Evolutionary conservation across 2,113 vertebrate species (phyloP).

Genomic region (Colossoma macropomum): DNA sequence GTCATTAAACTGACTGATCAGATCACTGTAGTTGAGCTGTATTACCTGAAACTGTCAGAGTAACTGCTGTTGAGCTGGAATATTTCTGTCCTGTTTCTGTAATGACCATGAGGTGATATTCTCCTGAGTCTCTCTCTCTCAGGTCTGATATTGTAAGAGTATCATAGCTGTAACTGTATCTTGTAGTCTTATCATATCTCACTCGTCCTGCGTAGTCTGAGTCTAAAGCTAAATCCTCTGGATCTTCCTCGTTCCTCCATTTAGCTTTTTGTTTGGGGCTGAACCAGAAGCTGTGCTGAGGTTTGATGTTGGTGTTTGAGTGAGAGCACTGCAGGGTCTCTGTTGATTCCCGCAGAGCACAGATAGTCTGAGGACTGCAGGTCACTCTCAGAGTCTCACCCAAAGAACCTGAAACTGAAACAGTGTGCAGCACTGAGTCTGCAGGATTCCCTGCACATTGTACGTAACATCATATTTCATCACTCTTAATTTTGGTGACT

Average conservation of each 20-base stretch:
- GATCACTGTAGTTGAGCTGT: no score
- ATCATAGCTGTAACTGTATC: neutral
- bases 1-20: neutral
- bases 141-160: neutral
- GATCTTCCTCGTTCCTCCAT: neutral
- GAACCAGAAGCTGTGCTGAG: conserved; percentile 18
- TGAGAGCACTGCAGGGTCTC: neutral
- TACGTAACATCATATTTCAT: no score
- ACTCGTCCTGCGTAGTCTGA: neutral
- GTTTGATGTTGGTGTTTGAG: neutral
- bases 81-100: neutral
- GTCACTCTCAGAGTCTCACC: neutral
- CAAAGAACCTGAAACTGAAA: neutral
- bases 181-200: neutral
- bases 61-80: neutral
- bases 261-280: neutral
- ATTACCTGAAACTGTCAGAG: neutral
- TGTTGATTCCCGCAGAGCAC: neutral
- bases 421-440: neutral
- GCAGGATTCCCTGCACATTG: no score
- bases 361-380: conserved; percentile 6
- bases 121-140: neutral
- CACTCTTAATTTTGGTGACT: no score
- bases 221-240: neutral
- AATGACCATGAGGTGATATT: conserved; percentile 11